phyloP scores from a whole-genome alignment of 2,888 invertebrate species.

The Dicroscelio sp. region DNA sequence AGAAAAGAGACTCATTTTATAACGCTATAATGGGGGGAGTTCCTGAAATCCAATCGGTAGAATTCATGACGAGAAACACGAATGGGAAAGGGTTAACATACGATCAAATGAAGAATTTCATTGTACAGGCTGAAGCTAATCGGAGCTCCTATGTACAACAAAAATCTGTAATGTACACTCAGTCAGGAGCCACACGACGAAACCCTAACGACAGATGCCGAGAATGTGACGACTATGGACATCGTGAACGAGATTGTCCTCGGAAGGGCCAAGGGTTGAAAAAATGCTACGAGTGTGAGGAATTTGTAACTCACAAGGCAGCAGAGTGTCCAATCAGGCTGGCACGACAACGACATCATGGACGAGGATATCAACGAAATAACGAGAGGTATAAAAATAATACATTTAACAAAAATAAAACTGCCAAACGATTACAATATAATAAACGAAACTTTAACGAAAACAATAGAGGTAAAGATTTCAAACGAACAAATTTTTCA shows the following conservation, averaged over 20 bases:
- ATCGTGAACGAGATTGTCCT: background rate
- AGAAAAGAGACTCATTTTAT: slow-evolving; percentile 73
- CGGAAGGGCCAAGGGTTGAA: background rate
- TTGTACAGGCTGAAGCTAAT: slow-evolving; percentile 76
- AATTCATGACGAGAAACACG: slow-evolving; percentile 58
- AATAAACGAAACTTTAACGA: background rate
- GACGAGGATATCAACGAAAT: background rate
- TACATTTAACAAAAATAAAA: background rate
- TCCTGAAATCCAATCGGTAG: slow-evolving; percentile 25
- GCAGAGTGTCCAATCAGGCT: background rate
- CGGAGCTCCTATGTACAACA: background rate
- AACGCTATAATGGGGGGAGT: slow-evolving; percentile 27
- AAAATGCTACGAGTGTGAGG: background rate
- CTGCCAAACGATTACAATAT: background rate
- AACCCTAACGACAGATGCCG: background rate
- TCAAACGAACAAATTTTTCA: background rate
- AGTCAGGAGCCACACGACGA: background rate
- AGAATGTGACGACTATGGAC: background rate
- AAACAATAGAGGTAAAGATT: background rate
- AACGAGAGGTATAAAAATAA: background rate
- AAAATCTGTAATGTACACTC: background rate
- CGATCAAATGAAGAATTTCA: slow-evolving; percentile 68
- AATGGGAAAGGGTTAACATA: slow-evolving; percentile 73
- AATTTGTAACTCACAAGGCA: too few species aligned
- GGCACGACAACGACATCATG: background rate